Conservation (phyloP, 2,797 vertebrate genomes). For the Sphenopsis melanotis region DNA sequence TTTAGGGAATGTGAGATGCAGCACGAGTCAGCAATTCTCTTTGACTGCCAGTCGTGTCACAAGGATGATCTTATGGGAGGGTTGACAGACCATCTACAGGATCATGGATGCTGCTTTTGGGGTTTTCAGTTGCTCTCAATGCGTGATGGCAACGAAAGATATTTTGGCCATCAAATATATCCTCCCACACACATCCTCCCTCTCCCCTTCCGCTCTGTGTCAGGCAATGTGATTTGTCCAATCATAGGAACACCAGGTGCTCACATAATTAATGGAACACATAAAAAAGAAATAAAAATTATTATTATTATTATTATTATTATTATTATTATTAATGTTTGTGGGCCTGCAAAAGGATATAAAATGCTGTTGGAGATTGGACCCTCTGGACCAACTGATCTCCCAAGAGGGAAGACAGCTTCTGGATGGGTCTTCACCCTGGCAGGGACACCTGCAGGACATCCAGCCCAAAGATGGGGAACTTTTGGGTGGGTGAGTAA, state of each 20-base stretch:
- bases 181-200: background rate
- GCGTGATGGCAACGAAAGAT: background rate
- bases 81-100: accelerated
- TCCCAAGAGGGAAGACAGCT: background rate
- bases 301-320: too few relatives aligned
- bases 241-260: background rate
- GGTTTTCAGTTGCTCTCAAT: background rate
- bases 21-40: accelerated
- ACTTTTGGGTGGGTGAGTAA: background rate
- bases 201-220: background rate
- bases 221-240: accelerated
- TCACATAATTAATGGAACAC: background rate
- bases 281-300: background rate
- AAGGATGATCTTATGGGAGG: background rate
- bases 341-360: background rate
- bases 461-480: background rate
- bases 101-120: background rate
- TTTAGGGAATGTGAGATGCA: accelerated
- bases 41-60: accelerated
- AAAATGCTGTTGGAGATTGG: background rate
- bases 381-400: background rate
- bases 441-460: background rate
- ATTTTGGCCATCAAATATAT: background rate
- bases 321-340: background rate
- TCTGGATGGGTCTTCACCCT: background rate